Conservation (phyloP, 2,797 vertebrate species). For the Lateolabrax maculatus region DNA sequence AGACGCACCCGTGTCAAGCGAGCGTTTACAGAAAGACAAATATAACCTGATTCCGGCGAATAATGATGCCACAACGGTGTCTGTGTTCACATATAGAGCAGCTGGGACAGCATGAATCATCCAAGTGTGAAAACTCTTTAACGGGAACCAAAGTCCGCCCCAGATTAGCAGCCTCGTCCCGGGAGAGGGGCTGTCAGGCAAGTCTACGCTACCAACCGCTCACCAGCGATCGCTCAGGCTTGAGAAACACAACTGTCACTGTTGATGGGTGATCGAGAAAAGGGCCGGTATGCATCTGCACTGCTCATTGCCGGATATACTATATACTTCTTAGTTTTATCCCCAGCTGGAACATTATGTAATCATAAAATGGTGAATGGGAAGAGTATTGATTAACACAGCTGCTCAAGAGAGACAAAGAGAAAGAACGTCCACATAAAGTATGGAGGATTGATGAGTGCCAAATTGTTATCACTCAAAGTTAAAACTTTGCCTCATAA, state of each 20-base stretch:
- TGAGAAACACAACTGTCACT: slow-evolving; percentile 79
- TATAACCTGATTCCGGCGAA: slow-evolving; percentile 45
- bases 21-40: slow-evolving; percentile 56
- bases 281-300: slow-evolving; percentile 35
- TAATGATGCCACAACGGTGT: slow-evolving; percentile 70
- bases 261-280: slow-evolving; percentile 44
- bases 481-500: neutral
- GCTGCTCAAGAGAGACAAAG: neutral
- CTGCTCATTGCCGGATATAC: slow-evolving; percentile 40
- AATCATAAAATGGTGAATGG: neutral
- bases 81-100: slow-evolving; percentile 62
- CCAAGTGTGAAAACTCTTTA: slow-evolving; percentile 66
- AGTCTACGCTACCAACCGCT: slow-evolving; percentile 50
- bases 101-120: slow-evolving; percentile 68
- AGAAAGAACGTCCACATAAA: neutral
- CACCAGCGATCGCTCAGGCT: slow-evolving; percentile 69
- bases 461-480: neutral
- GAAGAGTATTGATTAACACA: slow-evolving; percentile 20
- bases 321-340: slow-evolving; percentile 24
- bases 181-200: slow-evolving; percentile 62
- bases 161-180: slow-evolving; percentile 60
- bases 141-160: slow-evolving; percentile 61
- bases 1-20: slow-evolving; percentile 56
- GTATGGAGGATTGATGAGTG: neutral
- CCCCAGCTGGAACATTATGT: slow-evolving; percentile 35